Conservation (phyloP, 2,113 vertebrate genomes). For the Tor tambroides region DNA sequence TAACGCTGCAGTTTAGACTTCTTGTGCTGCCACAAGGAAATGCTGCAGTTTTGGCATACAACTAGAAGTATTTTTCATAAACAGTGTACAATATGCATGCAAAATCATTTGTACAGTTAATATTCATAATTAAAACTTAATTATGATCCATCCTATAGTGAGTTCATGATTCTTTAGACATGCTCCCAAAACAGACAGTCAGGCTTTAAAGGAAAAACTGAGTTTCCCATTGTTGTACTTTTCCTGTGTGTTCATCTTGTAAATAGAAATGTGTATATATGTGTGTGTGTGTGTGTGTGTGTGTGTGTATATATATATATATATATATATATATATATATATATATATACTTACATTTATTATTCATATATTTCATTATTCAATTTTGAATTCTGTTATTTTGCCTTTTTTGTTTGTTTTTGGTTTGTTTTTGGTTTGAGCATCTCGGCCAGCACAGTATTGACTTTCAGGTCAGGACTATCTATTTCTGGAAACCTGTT, state of each 20-base stretch:
- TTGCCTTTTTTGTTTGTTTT: neutral
- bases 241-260: neutral
- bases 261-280: no score
- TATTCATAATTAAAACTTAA: neutral
- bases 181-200: neutral
- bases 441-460: neutral
- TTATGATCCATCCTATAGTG: neutral
- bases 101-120: neutral
- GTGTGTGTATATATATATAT: no score
- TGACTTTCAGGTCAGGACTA: slow-evolving; percentile 34
- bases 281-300: no score
- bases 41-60: neutral
- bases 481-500: slow-evolving; percentile 63
- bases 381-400: neutral
- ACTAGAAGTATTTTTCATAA: neutral
- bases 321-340: no score
- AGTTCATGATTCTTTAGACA: neutral
- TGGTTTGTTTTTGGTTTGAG: no score
- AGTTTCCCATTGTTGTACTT: neutral
- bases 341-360: neutral
- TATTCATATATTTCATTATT: neutral
- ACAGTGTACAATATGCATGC: neutral
- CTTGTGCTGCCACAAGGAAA: neutral
- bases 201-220: neutral
- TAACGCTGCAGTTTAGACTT: neutral